Evolutionary conservation across 1,140 invertebrate genomes (phyloP), one percentile per base, ranked within the genome.

Genomic region (Lineus longissimus): DNA sequence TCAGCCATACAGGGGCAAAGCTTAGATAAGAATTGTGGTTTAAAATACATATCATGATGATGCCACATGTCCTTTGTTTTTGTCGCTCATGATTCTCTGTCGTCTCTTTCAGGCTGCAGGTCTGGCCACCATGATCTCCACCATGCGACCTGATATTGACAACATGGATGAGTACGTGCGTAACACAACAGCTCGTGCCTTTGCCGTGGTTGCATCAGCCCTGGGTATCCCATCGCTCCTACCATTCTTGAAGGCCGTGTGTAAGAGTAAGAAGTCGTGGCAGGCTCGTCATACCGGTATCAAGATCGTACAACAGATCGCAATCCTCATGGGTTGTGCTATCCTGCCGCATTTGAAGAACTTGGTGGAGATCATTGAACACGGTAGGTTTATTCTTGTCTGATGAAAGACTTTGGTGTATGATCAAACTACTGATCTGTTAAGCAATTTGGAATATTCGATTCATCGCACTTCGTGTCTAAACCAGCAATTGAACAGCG

Each of bases 161-260:
- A 99, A 99, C 78, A 98, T 99, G 73, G 97, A 99, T 83, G 97
- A 99, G 84, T 99, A 99, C 72, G 97, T 99, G 0, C 86, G 97
- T 78, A 99, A 99, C 80, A 99, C 97, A 0, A 99, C 97, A 11
- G 97, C 97, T 1, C 85, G 97, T 73, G 97, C 97, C 0, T 99
- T 99, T 82, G 97, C 97, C 43, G 97, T 99, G 0, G 97, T 99
- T 0, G 97, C 97, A 0, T 99, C 96, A 11, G 97, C 97, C 61
- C 84, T 99, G 27, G 96, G 97, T 40, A 99, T 99, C 72, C 97
- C 97, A 15, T 97, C 96, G 0, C 83, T 99, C 0, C 81, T 99
- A 63, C 97, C 97, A 0, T 99, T 99, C 79, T 86, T 99, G 68
- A 99, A 99, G 84, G 97, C 97, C 65, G 97, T 99, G 0, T 99